Evolutionary conservation across 2,797 vertebrate genomes (phyloP).

Genomic region (Vespertilio murinus): DNA sequence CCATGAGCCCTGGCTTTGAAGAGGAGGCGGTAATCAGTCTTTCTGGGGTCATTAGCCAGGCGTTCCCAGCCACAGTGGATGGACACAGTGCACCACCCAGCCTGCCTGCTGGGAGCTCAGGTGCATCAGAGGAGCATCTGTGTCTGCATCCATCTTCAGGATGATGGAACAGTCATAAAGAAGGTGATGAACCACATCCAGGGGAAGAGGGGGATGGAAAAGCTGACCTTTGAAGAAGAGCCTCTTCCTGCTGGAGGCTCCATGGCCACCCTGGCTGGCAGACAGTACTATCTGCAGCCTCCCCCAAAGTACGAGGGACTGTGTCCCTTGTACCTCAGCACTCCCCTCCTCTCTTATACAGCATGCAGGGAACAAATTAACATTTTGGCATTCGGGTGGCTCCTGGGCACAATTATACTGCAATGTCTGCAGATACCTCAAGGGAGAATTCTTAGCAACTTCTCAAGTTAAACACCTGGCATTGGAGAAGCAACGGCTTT

Average conservation of each 20-base stretch:
- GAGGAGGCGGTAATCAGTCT: not conserved
- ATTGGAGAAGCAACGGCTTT: not conserved
- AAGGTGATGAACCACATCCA: not conserved
- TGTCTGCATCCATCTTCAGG: not conserved
- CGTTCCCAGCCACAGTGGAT: not conserved
- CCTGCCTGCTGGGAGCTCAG: not conserved
- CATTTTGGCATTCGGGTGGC: not conserved
- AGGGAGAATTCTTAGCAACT: not conserved
- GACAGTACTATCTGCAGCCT: not conserved
- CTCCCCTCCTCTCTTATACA: not conserved
- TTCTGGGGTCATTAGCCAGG: not conserved
- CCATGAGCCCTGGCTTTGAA: not conserved
- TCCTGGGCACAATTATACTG: not conserved
- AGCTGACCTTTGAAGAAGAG: not conserved
- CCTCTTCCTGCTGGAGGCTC: not conserved
- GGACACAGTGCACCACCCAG: not conserved
- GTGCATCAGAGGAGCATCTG: accelerated
- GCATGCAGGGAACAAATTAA: not conserved
- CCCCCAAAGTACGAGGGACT: not conserved
- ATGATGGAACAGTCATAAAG: not conserved
- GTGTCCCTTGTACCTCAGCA: not conserved
- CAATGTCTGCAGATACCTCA: not conserved
- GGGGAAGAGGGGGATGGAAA: not conserved
- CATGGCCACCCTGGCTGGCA: not conserved
- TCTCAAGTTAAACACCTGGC: slow-evolving; percentile 22